Evolutionary conservation across 1,140 invertebrate species (phyloP), one percentile per base, ranked within the genome.

Genomic region (Bombus breviceps): DNA sequence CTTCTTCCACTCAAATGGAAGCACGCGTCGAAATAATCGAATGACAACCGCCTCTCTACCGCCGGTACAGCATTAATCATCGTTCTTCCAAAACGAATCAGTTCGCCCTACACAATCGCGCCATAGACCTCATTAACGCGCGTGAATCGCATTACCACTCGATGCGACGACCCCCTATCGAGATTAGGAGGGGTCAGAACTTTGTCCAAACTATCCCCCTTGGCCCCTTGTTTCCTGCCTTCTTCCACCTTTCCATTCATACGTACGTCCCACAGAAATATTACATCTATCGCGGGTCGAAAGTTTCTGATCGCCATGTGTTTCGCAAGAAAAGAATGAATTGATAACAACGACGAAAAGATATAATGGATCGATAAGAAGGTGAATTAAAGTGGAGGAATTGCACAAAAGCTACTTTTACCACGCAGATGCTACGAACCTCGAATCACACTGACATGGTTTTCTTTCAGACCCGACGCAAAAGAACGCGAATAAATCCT

Each of bases 91-190:
- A 9, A 43, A 3, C 41, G 64, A 80, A 66, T 78, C 57, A 43
- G 8, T 41, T 32, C 18, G 32, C 72, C 72, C 72, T 25, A 32
- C 39, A 43, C 39, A 12, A 5, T 32, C 39, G 39, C n/a, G 10
- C 15, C n/a, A 22, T 73, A 28, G 90, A 91, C 75, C 89, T 89
- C 88, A 88, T 86, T 88, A 92, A 92, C 87, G 90, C 86, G 87
- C 86, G 91, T 88, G 84, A 90, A 90, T 92, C 92, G 73, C 82
- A 85, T 91, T 88, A 86, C 80, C 88, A 91, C 89, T 91, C 89
- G 86, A 91, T 85, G 84, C 85, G 90, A 93, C 89, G 87, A 91
- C 87, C 91, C 84, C 91, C 91, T 81, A 86, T 83, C 77, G 89
- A 32, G 82, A 13, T 66, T 13, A 25, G 2, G 9, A 28, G 22